These are phyloP conservation scores for Drosophila anomalipes DNA, from an alignment of 2,888 invertebrate genomes.

Conservation along the genomic window DNA sequence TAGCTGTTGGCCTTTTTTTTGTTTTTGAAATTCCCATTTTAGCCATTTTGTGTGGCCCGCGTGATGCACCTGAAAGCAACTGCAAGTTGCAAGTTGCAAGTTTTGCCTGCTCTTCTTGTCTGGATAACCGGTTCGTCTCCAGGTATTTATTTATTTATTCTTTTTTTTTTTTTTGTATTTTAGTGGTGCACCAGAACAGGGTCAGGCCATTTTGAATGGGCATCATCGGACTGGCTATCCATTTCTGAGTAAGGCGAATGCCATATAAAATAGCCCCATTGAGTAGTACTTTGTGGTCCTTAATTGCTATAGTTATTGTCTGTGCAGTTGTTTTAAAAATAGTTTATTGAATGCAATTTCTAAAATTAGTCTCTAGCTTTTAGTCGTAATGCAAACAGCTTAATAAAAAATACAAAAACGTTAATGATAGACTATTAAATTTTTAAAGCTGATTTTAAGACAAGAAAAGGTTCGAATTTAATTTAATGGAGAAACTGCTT, in stretches of 20 bases:
- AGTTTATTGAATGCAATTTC: slow-evolving; percentile 10
- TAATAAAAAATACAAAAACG: neutral
- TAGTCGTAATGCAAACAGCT: neutral
- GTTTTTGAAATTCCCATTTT: slow-evolving; percentile 5
- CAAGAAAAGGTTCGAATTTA: neutral
- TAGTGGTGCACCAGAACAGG: slow-evolving; percentile 73
- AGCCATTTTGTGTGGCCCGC: slow-evolving; percentile 46
- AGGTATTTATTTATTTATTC: slow-evolving; percentile 21
- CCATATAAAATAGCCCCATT: slow-evolving; percentile 40
- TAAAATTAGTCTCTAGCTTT: slow-evolving; percentile 13
- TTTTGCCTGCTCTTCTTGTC: slow-evolving; percentile 25
- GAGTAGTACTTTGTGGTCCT: slow-evolving; percentile 5
- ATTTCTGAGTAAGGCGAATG: slow-evolving; percentile 40
- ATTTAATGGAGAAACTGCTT: neutral
- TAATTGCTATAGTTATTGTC: slow-evolving; percentile 5
- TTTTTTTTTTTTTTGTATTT: neutral
- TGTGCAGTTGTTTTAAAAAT: slow-evolving; percentile 11
- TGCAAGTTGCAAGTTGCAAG: slow-evolving; percentile 41
- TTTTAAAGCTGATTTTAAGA: neutral
- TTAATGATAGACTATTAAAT: neutral
- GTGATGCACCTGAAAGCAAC: slow-evolving; percentile 67
- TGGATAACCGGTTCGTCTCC: slow-evolving; percentile 60
- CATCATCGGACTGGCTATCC: slow-evolving; percentile 38
- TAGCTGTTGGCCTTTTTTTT: slow-evolving; percentile 15
- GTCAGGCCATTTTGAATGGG: slow-evolving; percentile 75